phyloP scores from a whole-genome alignment of 2,113 vertebrate species.

The Oxygymnocypris stewartii region DNA sequence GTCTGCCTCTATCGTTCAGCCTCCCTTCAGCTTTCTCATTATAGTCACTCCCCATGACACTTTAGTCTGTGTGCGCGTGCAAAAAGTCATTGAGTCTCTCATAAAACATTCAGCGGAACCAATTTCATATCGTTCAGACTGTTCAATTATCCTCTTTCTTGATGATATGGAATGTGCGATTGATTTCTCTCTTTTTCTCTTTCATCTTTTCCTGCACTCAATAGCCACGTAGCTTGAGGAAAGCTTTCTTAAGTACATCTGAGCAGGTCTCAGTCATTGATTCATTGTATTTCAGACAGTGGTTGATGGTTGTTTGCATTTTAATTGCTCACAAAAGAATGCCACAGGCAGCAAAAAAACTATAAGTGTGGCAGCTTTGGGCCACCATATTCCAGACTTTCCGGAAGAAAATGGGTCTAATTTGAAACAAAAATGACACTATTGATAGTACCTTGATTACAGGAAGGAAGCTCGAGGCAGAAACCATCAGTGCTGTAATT shows the following conservation, averaged over 20 bases:
- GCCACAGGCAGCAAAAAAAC: conserved; percentile 6
- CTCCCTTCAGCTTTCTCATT: not conserved
- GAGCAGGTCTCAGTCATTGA: conserved; percentile 22
- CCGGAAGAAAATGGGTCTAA: conserved; percentile 14
- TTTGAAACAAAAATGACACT: conserved; percentile 14
- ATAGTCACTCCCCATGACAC: conserved; percentile 4
- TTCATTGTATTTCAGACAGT: not conserved
- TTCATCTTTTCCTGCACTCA: conserved; percentile 20
- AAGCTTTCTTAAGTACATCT: not conserved
- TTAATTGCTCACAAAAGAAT: conserved; percentile 17
- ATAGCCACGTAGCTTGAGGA: conserved; percentile 22
- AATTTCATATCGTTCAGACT: conserved; percentile 14
- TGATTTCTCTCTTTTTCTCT: conserved; percentile 30
- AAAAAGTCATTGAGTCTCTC: conserved; percentile 12
- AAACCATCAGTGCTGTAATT: conserved; percentile 10
- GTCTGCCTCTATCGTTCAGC: not conserved
- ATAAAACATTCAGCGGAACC: conserved; percentile 24
- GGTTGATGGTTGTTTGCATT: not conserved
- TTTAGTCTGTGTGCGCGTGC: not conserved
- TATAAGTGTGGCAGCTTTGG: not conserved
- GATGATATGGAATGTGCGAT: conserved; percentile 9
- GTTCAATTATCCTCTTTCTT: conserved; percentile 7
- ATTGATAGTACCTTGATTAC: conserved; percentile 8
- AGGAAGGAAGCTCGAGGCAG: conserved; percentile 5
- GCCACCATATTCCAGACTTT: not conserved